These are phyloP conservation scores for Rhagoletis zephyria DNA, from an alignment of 1,140 invertebrate species.

Conservation along the genomic window DNA sequence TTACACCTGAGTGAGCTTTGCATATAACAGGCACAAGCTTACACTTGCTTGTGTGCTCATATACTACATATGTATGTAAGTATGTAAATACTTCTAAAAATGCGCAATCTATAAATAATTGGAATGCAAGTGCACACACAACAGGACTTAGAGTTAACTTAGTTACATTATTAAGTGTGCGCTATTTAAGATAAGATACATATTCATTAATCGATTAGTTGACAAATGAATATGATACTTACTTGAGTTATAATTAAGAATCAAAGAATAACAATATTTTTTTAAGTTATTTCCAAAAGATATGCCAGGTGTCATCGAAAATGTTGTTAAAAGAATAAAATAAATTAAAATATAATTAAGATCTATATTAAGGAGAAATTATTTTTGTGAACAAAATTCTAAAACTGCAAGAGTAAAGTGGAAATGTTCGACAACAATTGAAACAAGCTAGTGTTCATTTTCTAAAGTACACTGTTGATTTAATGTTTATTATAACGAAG, in stretches of 20 bases:
- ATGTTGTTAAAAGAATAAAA: not conserved
- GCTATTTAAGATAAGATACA: conserved; percentile 13
- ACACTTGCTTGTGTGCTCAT: not conserved
- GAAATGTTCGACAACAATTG: too few species aligned
- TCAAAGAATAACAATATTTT: conserved; percentile 32
- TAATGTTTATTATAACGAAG: too few species aligned
- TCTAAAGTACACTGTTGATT: not conserved
- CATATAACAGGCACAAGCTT: not conserved
- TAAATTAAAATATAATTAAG: not conserved
- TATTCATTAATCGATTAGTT: conserved; percentile 8
- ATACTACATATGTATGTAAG: not conserved
- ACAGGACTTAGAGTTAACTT: not conserved
- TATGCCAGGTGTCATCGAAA: conserved; percentile 21
- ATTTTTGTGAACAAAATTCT: too few species aligned
- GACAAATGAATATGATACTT: not conserved
- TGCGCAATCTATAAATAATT: not conserved
- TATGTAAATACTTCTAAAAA: not conserved
- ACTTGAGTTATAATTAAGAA: conserved; percentile 4
- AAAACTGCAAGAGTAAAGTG: too few species aligned
- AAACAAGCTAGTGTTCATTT: not conserved
- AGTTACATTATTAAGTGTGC: conserved; percentile 14
- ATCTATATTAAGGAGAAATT: not conserved
- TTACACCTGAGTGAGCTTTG: not conserved
- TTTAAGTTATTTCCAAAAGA: conserved; percentile 23
- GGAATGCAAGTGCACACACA: not conserved